Conservation (phyloP, 1,140 invertebrate genomes). For the Planococcus citri region DNA sequence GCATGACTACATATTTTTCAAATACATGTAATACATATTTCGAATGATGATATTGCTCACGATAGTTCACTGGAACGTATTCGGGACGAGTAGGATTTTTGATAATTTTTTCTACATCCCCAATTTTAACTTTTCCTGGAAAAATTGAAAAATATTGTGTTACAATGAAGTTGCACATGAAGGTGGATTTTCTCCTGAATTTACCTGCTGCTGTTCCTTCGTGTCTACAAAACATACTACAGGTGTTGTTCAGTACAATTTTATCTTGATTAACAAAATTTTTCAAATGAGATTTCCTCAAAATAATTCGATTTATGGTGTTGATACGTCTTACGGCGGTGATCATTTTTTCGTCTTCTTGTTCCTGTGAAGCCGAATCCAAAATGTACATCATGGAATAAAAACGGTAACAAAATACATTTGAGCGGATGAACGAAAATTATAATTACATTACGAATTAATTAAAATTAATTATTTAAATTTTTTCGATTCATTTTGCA, state of each 20-base stretch:
- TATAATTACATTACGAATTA: too few relatives aligned
- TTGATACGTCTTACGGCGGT: not conserved
- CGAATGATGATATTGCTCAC: constrained; percentile 41
- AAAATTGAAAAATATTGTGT: not conserved
- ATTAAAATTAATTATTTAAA: not conserved
- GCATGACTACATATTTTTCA: not conserved
- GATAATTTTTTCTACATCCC: constrained; percentile 54
- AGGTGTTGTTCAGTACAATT: not conserved
- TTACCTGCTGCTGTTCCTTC: not conserved
- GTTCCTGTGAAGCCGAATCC: too few relatives aligned
- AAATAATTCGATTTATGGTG: not conserved
- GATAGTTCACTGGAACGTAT: constrained; percentile 70
- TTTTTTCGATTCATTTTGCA: not conserved
- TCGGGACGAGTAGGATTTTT: constrained; percentile 51
- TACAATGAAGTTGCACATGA: not conserved
- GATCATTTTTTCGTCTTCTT: constrained; percentile 6
- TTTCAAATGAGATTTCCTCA: not conserved
- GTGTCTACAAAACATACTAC: constrained; percentile 4
- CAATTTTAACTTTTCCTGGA: constrained; percentile 49
- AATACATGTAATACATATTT: constrained; percentile 23
- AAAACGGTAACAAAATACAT: not conserved
- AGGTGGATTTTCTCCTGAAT: not conserved
- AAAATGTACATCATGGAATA: not conserved
- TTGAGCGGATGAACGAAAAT: not conserved
- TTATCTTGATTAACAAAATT: not conserved